Percentiles rank a stretch among this genome's conserved stretches.
These are phyloP conservation scores for Paramormyrops kingsleyae DNA, from an alignment of 2,113 vertebrate species.

Conservation along the genomic window DNA sequence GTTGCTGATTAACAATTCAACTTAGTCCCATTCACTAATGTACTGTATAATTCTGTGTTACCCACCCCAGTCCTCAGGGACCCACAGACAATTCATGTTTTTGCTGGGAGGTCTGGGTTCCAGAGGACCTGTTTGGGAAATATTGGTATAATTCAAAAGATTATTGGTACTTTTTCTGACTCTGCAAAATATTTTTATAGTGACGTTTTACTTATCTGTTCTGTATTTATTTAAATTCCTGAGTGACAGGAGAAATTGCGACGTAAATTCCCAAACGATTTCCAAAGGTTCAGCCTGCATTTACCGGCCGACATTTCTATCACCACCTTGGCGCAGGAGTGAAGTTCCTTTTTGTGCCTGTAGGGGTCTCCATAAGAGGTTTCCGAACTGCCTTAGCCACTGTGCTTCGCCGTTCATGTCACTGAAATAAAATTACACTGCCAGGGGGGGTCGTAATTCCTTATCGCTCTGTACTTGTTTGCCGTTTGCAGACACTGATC, in stretches of 20 bases:
- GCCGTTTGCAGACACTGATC: neutral
- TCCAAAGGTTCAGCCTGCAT: neutral
- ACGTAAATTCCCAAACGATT: neutral
- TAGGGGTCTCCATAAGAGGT: conserved; percentile 26
- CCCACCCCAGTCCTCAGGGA: neutral
- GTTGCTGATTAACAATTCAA: neutral
- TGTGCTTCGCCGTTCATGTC: neutral
- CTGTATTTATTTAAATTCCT: neutral
- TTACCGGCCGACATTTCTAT: neutral
- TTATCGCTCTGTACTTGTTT: neutral
- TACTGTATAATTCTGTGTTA: neutral
- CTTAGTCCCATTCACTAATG: neutral
- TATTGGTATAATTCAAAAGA: neutral
- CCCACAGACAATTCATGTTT: neutral
- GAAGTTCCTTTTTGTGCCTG: conserved; percentile 11
- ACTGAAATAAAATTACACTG: neutral
- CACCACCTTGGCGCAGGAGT: neutral
- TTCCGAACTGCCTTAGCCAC: neutral
- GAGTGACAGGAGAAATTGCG: neutral
- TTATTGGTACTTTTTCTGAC: neutral
- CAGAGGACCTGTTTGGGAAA: neutral
- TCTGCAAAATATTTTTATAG: neutral
- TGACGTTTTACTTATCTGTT: neutral
- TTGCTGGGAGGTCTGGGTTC: neutral
- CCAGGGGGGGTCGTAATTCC: neutral